Evolutionary conservation across 2,888 invertebrate species (phyloP), one percentile per base, ranked within the genome.

Genomic region (Himalopsyche kuldschensis): DNA sequence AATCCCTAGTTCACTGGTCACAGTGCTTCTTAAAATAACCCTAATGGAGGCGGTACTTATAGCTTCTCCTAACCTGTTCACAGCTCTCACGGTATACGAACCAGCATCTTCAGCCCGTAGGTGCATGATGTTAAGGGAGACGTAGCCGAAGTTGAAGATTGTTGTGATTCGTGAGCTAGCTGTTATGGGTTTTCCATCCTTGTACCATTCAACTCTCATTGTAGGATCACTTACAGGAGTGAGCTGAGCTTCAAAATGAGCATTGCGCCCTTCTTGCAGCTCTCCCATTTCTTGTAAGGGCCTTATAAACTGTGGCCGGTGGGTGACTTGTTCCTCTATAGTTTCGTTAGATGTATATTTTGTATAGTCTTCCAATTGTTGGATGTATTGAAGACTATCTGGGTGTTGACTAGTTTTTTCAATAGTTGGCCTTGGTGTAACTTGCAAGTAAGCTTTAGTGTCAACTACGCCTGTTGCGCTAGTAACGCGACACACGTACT

Each of bases 71-170:
- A 96, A 93, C 89, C 96, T 95, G 90, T 98, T 98, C 87, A 96
- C 95, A 91, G 97, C 98, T 89, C 97, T 95, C 89, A 96, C 96
- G 88, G 97, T 97, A 88, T 98, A 98, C 91, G 96, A 95, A 91
- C 98, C 98, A 89, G 97, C 95, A 95, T 99, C 99, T 95, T 99
- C 99, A 93, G 96, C 95, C 93, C 98, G 96, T 94, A 98, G 96
- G 95, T 98, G 98, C 95, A 98, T 94, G 91, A 99, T 98, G 92
- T 98, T 98, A 89, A 99, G 95, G 92, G 98, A 97, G 93, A 98
- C 98, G 94, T 98, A 98, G 90, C 98, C 98, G 94, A 99, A 98
- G 95, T 98, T 99, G 94, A 97, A 97, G 93, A 97, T 97, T 90
- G 98, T 97, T 90, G 97, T 97, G 92, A 98, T 98, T 92, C 98